Conservation (phyloP, 2,113 vertebrate species). For the Rhinolophus ferrumequinum region DNA sequence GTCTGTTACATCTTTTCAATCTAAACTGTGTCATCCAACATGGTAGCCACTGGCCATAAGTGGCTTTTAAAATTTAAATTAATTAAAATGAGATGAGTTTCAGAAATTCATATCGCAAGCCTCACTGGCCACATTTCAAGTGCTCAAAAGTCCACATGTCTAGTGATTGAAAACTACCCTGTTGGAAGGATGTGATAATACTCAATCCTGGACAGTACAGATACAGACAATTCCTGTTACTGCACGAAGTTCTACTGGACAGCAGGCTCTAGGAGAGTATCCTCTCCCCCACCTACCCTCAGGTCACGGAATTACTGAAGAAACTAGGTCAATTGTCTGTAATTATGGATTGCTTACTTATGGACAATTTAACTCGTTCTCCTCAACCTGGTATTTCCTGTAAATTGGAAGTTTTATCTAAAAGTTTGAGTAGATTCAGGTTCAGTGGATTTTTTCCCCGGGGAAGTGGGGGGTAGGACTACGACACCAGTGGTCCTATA, state of each 20-base stretch:
- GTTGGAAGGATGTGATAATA: no score
- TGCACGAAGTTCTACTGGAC: neutral
- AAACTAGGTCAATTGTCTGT: neutral
- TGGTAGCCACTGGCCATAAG: neutral
- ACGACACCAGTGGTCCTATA: neutral
- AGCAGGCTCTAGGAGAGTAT: neutral
- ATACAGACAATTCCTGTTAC: neutral
- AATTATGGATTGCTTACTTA: neutral
- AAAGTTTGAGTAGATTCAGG: neutral
- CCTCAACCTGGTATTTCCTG: neutral
- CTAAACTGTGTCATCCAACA: neutral
- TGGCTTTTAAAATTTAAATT: neutral
- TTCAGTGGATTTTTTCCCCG: neutral
- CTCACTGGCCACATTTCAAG: neutral
- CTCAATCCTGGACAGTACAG: neutral
- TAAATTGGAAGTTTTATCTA: neutral
- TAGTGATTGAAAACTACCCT: neutral
- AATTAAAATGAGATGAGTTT: neutral
- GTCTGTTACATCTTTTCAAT: neutral
- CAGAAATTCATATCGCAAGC: neutral
- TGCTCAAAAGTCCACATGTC: neutral
- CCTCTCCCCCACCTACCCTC: neutral
- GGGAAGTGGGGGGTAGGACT: neutral
- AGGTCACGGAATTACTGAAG: no score
- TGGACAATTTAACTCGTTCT: neutral